Evolutionary conservation across 2,888 invertebrate species (phyloP).

Genomic region (Rosalia funebris): DNA sequence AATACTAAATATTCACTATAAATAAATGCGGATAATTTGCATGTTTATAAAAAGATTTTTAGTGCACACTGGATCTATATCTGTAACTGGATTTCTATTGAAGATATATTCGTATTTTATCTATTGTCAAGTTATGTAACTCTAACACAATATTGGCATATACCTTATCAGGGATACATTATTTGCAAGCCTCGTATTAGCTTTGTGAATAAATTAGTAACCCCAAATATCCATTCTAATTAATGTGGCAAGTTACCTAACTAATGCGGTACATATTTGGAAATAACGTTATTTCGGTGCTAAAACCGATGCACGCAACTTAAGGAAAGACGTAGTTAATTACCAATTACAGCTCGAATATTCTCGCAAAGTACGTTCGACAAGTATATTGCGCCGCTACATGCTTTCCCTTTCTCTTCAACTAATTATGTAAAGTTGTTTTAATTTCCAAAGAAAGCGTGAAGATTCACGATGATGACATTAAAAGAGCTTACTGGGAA

Average conservation of each 20-base stretch:
- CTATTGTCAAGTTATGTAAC: no score
- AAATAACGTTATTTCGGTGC: conserved; percentile 12
- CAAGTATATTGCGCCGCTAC: conserved; percentile 8
- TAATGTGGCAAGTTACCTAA: conserved; percentile 7
- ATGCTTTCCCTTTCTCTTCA: conserved; percentile 10
- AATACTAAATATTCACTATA: no score
- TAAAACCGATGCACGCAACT: conserved; percentile 4
- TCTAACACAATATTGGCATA: no score
- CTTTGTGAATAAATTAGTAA: no score
- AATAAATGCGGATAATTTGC: no score
- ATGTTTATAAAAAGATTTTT: no score
- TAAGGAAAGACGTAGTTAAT: conserved; percentile 14
- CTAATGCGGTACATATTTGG: conserved; percentile 5
- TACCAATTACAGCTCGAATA: conserved; percentile 23
- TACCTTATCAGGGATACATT: no score
- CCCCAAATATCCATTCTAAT: conserved; percentile 13
- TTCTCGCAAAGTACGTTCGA: conserved; percentile 18
- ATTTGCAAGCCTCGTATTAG: no score
- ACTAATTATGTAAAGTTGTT: not conserved
- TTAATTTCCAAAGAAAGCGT: not conserved
- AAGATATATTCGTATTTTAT: no score
- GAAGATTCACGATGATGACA: not conserved
- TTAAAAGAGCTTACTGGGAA: not conserved
- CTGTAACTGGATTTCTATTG: no score
- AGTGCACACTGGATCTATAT: no score